phyloP scores from a whole-genome alignment of 2,113 vertebrate genomes.

The Egretta garzetta region DNA sequence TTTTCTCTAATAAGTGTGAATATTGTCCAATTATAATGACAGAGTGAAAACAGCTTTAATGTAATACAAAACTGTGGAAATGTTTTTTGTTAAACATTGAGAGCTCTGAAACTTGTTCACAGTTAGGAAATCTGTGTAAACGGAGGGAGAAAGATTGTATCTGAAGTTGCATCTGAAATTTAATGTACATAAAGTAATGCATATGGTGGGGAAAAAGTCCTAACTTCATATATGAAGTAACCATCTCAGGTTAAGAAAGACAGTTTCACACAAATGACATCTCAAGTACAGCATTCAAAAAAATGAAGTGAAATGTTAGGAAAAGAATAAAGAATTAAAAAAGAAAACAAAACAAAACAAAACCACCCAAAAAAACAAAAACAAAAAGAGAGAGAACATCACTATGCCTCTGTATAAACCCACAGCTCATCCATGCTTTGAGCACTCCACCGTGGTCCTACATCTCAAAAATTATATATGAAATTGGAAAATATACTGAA shows the following conservation, averaged over 20 bases:
- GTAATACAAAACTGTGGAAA: neutral
- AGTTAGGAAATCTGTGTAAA: neutral
- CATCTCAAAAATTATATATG: neutral
- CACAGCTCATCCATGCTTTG: neutral
- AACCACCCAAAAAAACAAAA: too few relatives aligned
- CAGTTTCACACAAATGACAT: neutral
- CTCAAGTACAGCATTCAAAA: neutral
- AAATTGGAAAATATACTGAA: neutral
- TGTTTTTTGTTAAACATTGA: neutral
- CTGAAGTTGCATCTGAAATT: neutral
- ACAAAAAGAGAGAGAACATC: too few relatives aligned
- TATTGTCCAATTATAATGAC: neutral
- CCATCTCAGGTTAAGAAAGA: neutral
- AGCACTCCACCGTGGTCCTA: neutral
- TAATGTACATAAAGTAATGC: neutral
- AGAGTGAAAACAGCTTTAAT: neutral
- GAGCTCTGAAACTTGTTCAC: neutral
- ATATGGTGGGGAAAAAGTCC: neutral
- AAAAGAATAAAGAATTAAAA: neutral
- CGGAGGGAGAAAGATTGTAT: neutral
- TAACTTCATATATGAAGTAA: neutral
- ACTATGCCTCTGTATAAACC: neutral
- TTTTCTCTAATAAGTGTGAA: neutral
- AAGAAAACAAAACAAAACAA: too few relatives aligned
- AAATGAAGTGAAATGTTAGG: neutral